Evolutionary conservation across 2,113 vertebrate species (phyloP).

Genomic region (Nyctibius bracteatus): DNA sequence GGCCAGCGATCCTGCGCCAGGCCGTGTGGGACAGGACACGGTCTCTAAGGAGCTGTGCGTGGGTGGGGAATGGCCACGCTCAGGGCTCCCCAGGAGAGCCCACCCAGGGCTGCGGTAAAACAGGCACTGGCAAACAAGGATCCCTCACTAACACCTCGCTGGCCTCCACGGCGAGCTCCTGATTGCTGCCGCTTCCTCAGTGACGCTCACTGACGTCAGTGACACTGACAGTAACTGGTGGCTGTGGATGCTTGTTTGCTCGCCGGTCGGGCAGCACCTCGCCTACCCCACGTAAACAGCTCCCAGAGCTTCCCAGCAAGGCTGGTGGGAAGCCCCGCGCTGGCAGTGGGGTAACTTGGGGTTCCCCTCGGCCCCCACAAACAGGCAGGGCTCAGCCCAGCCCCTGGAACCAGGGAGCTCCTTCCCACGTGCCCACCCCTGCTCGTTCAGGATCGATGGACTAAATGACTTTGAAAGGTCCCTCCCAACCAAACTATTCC

Average conservation of each 20-base stretch:
- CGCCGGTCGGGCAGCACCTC: background rate
- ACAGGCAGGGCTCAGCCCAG: background rate
- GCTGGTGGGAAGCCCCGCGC: fast-evolving
- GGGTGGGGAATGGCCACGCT: background rate
- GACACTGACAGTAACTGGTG: background rate
- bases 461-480: background rate
- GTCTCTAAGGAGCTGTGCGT: background rate
- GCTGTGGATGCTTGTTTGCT: fast-evolving
- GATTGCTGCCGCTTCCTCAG: background rate
- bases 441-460: fast-evolving
- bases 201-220: too few relatives aligned
- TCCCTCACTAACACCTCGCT: background rate
- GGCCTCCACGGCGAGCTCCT: fast-evolving
- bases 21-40: fast-evolving
- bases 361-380: fast-evolving
- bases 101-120: background rate
- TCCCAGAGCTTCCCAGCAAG: background rate
- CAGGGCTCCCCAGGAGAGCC: background rate
- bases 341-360: fast-evolving
- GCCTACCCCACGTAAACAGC: background rate
- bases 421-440: background rate
- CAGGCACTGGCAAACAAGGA: background rate
- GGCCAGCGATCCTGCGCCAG: background rate
- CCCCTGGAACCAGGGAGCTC: background rate
- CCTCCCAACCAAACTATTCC: background rate